Evolutionary conservation across 1,140 invertebrate genomes (phyloP).

Genomic region (Nasonia vitripennis): DNA sequence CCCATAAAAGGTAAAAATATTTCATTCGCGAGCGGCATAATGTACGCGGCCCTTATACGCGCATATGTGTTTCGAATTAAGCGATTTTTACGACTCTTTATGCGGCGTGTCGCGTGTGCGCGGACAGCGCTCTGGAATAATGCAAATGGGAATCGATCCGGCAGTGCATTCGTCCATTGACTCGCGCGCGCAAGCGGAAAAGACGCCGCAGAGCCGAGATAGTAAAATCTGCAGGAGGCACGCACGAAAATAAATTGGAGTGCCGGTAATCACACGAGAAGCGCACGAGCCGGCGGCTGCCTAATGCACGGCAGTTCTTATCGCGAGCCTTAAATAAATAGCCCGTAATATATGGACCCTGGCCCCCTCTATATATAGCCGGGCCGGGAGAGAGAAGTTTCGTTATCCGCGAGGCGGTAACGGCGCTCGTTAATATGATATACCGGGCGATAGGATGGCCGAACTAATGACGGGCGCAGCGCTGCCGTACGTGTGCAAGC

Average conservation of each 20-base stretch:
- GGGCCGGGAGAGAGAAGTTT: constrained; percentile 16
- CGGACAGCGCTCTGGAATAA: background rate
- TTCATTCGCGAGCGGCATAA: constrained; percentile 12
- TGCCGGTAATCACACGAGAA: constrained; percentile 47
- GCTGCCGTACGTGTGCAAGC: background rate
- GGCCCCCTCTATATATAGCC: background rate
- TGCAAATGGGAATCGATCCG: background rate
- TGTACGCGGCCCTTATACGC: no score
- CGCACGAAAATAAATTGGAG: constrained; percentile 51
- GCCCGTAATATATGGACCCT: constrained; percentile 38
- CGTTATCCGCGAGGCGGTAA: constrained; percentile 50
- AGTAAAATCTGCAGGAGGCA: constrained; percentile 19
- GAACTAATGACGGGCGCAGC: constrained; percentile 39
- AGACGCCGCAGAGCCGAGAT: background rate
- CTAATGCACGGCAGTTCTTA: constrained; percentile 48
- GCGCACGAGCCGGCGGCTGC: background rate
- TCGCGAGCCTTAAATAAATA: constrained; percentile 53
- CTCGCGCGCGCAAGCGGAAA: background rate
- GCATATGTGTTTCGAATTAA: constrained; percentile 18
- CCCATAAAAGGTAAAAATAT: constrained; percentile 44
- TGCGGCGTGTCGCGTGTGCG: background rate
- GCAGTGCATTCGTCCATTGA: no score
- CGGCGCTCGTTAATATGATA: constrained; percentile 53
- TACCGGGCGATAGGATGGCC: constrained; percentile 46
- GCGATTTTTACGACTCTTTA: constrained; percentile 20